Base-by-base conservation (phyloP, 2,888 invertebrate species). In the Cheilosia vulpina region DNA sequence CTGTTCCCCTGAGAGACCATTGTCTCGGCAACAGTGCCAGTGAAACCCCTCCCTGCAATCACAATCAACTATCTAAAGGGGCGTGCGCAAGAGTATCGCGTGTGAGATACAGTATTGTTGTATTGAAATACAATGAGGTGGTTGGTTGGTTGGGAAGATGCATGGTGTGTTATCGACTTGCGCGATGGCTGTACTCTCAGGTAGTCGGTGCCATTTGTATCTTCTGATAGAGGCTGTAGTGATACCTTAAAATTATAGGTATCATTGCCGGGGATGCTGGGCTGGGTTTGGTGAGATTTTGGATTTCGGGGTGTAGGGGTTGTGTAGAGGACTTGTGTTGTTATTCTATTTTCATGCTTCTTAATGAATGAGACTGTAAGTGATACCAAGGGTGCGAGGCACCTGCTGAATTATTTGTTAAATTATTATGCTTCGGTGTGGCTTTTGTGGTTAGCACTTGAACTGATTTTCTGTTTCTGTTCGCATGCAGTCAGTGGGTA, bases 161-260 rank as follows among this genome's bases (percentile, higher is more conserved):
- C 58, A 31, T 52, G 57, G 65, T 24, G 34, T 53, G 77, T 78
- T 82, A 77, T 80, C 82, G 82, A 66, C 82, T 87, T 77, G 87
- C 87, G 82, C 82, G 69, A 87, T 87, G 87, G 82, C 82, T 78
- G 77, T 73, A 53, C 76, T 85, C 85, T 85, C 76, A 81, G 81
- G 76, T 80, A 69, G 69, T 21, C 60, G 68, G 62, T 76, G 55
- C 55, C 71, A 80, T 80, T 79, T 83, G 57, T 69, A 73, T 78
- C 66, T 53, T 57, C 21, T 27, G 21, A 63, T 57, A 21, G 15
- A 13, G 5, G 24, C 24, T 52, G 24, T 0, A 15, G 52, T 19
- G 19, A 52, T 52, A 27, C 15, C 52, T 52, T 15, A 19, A 50
- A 50, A 11, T 50, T n/a, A 6, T 45, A 43, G 47, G 47, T 47